Evolutionary conservation across 23 tunicate species (phyloP), one percentile per base, ranked within the genome.

Genomic region (Diplosoma virens): DNA sequence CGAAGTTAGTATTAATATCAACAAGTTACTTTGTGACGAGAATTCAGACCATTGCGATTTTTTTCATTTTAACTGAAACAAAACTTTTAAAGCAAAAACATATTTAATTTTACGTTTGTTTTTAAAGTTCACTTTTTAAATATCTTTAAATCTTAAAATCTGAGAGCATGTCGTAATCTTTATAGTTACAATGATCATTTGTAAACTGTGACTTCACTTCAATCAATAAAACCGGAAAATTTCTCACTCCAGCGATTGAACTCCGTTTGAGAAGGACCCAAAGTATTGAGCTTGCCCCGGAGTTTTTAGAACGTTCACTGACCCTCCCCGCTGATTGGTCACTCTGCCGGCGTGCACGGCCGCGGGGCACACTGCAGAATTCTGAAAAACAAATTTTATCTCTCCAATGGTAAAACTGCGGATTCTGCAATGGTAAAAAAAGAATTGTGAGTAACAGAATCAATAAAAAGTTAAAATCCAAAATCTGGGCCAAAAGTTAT

Each of bases 341-440:
- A 76, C 56, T 29, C 81, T 37, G 17, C 97, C 97, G 1, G 91
- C 84, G 69, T 92, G 97, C 0, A 92, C 67, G 6, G 97, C 97
- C 28, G 97, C 97, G 25, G 87, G 97, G 68, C 97, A 92, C 23
- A 92, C 41, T 6, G 97, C 91, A 7, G 97, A 92, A 25, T 77
- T 26, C 97, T 92, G 45, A 59, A 74, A 4, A 28, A 65, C 71
- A 65, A 14, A 56, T 4, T 31, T 29, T 5, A 65, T 9, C 50
- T 7, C 11, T 9, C 50, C 50, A 7, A 41, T 41, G 9, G 9
- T 41, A 41, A 7, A 41, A 41, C 9, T 9, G 9, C 14, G 14
- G 14, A 7, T 41, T 41, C 50, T 41, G 9, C 14, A 41, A 41
- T 7, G 14, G 9, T 41, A 41, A 9, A 41, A 41, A 9, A 41